Percentiles rank a stretch among this genome's conserved stretches.
phyloP scores from a whole-genome alignment of 2,113 vertebrate genomes.

The Agapornis roseicollis region DNA sequence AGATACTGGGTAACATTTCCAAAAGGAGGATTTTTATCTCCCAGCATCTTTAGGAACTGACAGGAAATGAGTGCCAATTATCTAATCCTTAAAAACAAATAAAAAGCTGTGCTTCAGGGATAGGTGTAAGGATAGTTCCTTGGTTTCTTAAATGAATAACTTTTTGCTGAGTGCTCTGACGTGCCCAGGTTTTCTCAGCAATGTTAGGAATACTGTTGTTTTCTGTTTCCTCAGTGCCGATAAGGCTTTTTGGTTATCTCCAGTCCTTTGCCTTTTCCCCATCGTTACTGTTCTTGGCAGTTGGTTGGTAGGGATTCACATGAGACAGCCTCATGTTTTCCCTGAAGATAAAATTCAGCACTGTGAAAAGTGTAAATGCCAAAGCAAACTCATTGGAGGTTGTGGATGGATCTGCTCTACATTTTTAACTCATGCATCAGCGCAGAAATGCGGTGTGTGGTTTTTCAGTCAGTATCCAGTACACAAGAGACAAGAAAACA shows the following conservation, averaged over 20 bases:
- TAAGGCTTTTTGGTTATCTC: background rate
- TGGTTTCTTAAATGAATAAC: background rate
- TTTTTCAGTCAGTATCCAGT: background rate
- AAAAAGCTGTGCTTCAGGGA: background rate
- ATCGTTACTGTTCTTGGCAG: accelerated
- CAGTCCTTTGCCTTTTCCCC: background rate
- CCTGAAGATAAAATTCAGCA: background rate
- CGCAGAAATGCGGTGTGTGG: background rate
- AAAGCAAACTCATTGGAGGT: background rate
- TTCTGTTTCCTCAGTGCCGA: background rate
- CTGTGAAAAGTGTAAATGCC: background rate
- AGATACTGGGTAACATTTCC: background rate
- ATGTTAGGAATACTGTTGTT: background rate
- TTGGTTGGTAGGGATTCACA: background rate
- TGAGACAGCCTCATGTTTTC: background rate
- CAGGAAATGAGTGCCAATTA: background rate
- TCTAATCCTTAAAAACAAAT: background rate
- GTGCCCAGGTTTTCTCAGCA: background rate
- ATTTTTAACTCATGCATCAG: background rate
- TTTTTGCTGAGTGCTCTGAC: background rate
- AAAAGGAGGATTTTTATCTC: background rate
- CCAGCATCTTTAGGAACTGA: background rate
- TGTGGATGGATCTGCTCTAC: background rate
- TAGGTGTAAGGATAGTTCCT: background rate
- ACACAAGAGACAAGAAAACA: accelerated